These are phyloP conservation scores for Myotis davidii DNA, from an alignment of 2,113 vertebrate species.

Conservation along the genomic window DNA sequence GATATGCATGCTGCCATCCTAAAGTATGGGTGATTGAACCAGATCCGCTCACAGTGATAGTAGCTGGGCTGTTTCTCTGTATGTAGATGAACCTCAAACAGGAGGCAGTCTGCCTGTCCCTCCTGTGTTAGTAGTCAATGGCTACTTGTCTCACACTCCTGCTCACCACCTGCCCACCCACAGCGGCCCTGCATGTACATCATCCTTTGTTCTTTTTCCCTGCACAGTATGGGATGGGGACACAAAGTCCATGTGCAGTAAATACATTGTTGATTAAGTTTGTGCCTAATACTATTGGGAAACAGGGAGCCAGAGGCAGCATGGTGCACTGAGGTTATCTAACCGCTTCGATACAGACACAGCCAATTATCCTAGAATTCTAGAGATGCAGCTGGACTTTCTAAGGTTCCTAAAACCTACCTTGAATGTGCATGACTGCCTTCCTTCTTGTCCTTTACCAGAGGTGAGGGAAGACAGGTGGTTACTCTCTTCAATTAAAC, in stretches of 20 bases:
- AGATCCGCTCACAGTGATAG: neutral
- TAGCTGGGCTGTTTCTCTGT: neutral
- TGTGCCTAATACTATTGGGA: rapidly evolving
- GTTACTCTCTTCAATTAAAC: no score
- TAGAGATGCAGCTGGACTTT: rapidly evolving
- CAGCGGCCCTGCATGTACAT: rapidly evolving
- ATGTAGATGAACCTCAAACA: rapidly evolving
- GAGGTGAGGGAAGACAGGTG: neutral
- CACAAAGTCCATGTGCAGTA: rapidly evolving
- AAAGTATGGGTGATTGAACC: neutral
- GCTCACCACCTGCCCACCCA: rapidly evolving
- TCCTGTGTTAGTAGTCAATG: rapidly evolving
- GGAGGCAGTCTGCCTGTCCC: rapidly evolving
- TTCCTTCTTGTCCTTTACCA: neutral
- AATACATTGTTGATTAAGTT: rapidly evolving
- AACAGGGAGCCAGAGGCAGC: rapidly evolving
- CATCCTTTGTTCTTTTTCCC: rapidly evolving
- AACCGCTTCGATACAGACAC: rapidly evolving
- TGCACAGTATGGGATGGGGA: rapidly evolving
- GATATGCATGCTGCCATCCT: rapidly evolving
- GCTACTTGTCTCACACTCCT: no score
- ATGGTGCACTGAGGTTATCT: rapidly evolving
- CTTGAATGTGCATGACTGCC: neutral
- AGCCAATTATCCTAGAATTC: neutral
- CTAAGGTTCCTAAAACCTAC: neutral